phyloP scores from a whole-genome alignment of 2,888 invertebrate species.

The Flexamia atlantica region DNA sequence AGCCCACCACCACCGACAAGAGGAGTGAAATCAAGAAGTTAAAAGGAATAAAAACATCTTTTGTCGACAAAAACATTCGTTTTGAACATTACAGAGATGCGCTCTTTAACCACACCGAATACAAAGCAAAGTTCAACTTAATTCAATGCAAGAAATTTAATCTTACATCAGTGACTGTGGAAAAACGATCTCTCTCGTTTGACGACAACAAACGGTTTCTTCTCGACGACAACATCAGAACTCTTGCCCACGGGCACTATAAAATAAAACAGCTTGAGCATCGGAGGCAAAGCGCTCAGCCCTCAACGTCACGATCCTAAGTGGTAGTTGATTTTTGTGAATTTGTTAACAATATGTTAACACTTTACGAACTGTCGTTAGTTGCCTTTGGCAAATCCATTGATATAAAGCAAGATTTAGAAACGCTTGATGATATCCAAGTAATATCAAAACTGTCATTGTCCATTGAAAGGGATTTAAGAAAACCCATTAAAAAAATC shows the following conservation, averaged over 20 bases:
- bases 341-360: not conserved
- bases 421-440: not conserved
- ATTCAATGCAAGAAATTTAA: too few relatives aligned
- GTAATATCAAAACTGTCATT: not conserved
- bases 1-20: not conserved
- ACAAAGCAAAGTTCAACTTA: slow-evolving; percentile 13
- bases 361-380: not conserved
- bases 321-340: not conserved
- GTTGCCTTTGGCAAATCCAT: not conserved
- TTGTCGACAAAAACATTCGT: too few relatives aligned
- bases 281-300: not conserved
- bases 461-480: not conserved
- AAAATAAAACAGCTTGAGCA: not conserved
- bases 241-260: not conserved
- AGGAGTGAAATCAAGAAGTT: not conserved
- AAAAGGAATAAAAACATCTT: not conserved
- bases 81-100: not conserved
- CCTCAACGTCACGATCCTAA: not conserved
- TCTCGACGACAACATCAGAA: not conserved
- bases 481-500: not conserved
- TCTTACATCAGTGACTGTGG: not conserved
- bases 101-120: not conserved
- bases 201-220: not conserved
- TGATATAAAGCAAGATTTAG: not conserved
- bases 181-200: not conserved